These are phyloP conservation scores for Bufotes viridis DNA, from an alignment of 2,797 vertebrate genomes.

Conservation along the genomic window DNA sequence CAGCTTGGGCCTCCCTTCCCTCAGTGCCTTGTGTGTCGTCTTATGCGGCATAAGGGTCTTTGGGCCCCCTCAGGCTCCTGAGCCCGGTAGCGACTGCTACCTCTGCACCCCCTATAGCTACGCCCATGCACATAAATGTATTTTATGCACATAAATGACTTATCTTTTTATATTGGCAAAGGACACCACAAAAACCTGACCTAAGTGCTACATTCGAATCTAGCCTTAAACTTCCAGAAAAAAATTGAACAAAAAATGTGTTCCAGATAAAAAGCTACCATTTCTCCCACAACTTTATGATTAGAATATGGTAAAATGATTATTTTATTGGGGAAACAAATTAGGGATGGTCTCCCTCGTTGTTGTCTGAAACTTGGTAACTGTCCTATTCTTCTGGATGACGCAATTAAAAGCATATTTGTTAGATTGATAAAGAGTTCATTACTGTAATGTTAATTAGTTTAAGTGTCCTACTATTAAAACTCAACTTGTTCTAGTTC, in stretches of 20 bases:
- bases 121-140: no score
- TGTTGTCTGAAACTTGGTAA: background rate
- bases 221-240: background rate
- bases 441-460: constrained; percentile 10
- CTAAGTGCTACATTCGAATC: no score
- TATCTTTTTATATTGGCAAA: no score
- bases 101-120: no score
- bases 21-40: no score
- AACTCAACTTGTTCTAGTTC: background rate
- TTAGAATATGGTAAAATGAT: background rate
- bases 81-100: no score
- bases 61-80: no score
- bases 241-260: background rate
- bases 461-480: constrained; percentile 3
- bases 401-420: background rate
- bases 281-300: background rate
- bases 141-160: no score
- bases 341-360: background rate
- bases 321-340: background rate
- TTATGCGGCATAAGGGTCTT: no score
- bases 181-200: no score
- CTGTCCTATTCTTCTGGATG: background rate
- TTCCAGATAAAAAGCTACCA: background rate
- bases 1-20: no score
- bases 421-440: background rate